phyloP scores from a whole-genome alignment of 2,797 vertebrate species.

The Helostoma temminkii region DNA sequence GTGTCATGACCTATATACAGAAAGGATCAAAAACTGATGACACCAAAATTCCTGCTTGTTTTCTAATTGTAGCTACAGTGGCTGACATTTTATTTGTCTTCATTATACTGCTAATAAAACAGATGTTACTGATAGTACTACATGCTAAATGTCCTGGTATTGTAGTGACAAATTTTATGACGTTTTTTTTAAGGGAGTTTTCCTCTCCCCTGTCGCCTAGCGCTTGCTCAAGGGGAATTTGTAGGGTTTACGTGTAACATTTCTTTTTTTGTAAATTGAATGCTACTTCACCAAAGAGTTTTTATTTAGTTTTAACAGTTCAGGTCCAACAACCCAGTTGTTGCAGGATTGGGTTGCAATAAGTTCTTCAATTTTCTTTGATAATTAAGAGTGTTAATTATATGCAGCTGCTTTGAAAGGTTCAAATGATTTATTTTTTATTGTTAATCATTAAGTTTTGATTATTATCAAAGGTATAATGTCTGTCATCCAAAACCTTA shows the following conservation, averaged over 20 bases:
- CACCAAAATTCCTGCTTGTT: neutral
- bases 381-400: neutral
- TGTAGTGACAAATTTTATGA: slow-evolving; percentile 12
- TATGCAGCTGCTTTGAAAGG: neutral
- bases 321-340: too few relatives aligned
- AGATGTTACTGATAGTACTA: neutral
- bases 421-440: too few relatives aligned
- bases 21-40: neutral
- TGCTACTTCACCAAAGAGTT: neutral
- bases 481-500: too few relatives aligned
- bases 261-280: slow-evolving; percentile 11
- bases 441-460: too few relatives aligned
- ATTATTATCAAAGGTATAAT: too few relatives aligned
- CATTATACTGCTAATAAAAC: neutral
- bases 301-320: slow-evolving; percentile 8
- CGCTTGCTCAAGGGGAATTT: too few relatives aligned
- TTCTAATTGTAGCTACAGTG: neutral
- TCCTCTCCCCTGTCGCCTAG: too few relatives aligned
- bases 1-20: neutral
- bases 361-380: too few relatives aligned
- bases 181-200: slow-evolving; percentile 2
- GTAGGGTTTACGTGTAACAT: too few relatives aligned
- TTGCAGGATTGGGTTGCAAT: too few relatives aligned
- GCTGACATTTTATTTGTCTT: neutral
- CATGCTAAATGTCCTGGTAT: neutral